Conservation (phyloP, 2,113 vertebrate species). For the Ctenodactylus gundi region DNA sequence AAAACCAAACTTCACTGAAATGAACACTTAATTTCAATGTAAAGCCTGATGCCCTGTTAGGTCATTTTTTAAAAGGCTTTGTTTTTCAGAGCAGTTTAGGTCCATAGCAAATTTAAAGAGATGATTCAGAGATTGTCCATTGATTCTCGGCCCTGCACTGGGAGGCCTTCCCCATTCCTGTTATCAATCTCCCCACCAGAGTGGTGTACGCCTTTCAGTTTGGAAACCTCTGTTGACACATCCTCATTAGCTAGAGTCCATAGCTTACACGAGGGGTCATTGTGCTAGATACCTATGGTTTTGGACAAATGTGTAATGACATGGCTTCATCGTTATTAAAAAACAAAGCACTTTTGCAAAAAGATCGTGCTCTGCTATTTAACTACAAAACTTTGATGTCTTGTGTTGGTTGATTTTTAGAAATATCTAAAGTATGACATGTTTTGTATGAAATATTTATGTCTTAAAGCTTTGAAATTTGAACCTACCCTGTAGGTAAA, state of each 20-base stretch:
- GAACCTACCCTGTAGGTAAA: not conserved
- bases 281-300: not conserved
- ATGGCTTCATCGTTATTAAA: not conserved
- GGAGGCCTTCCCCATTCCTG: no score
- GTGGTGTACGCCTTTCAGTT: no score
- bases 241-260: no score
- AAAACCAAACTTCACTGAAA: no score
- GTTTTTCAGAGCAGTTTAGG: not conserved
- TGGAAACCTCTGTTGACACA: no score
- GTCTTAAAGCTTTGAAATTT: not conserved
- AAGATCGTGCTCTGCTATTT: not conserved
- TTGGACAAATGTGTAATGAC: not conserved
- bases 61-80: not conserved
- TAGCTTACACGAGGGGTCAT: not conserved
- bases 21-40: not conserved
- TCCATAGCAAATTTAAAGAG: not conserved
- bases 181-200: not conserved
- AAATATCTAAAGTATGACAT: not conserved
- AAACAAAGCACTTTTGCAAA: not conserved
- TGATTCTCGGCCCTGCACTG: rapidly evolving
- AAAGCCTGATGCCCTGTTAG: not conserved
- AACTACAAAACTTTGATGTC: not conserved
- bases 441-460: not conserved
- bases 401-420: not conserved
- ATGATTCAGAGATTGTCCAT: not conserved